Percentiles rank a stretch among this genome's conserved stretches.
phyloP scores from a whole-genome alignment of 2,797 vertebrate species.

The Catostomus latipinnis region DNA sequence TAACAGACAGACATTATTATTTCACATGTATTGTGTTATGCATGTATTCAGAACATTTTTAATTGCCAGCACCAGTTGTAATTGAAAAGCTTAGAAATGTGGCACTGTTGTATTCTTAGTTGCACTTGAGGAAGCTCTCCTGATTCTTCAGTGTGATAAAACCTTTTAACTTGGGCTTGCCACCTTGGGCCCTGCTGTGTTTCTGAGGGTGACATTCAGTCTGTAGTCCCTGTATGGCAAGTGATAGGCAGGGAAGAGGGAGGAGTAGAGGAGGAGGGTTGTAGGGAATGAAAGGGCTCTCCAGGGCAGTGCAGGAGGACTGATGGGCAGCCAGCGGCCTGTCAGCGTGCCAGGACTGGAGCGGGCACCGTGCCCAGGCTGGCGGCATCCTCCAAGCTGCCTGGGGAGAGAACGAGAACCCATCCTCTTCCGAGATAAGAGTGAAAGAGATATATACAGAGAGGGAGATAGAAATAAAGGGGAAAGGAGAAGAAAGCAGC shows the following conservation, averaged over 20 bases:
- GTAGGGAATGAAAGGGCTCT: conserved; percentile 21
- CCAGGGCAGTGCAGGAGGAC: conserved; percentile 37
- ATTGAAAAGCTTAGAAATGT: too few relatives aligned
- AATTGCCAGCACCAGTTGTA: too few relatives aligned
- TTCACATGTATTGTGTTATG: too few relatives aligned
- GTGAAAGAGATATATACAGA: neutral
- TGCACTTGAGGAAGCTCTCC: too few relatives aligned
- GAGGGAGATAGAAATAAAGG: neutral
- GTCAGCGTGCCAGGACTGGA: conserved; percentile 60
- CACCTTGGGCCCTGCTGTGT: conserved; percentile 32
- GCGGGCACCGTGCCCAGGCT: conserved; percentile 59
- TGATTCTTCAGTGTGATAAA: neutral
- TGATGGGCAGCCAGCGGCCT: conserved; percentile 57
- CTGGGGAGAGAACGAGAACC: conserved; percentile 50
- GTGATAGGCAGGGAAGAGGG: neutral
- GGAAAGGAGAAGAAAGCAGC: neutral
- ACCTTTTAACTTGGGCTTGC: conserved; percentile 47
- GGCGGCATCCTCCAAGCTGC: conserved; percentile 58
- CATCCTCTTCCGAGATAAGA: conserved; percentile 48
- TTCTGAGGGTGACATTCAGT: conserved; percentile 47
- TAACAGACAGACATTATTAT: too few relatives aligned
- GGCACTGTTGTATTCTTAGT: too few relatives aligned
- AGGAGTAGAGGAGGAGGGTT: neutral
- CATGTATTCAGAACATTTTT: too few relatives aligned
- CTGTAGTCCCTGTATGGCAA: conserved; percentile 27